Evolutionary conservation across 2,113 vertebrate genomes (phyloP), one percentile per base, ranked within the genome.

Genomic region (Geococcyx californianus): DNA sequence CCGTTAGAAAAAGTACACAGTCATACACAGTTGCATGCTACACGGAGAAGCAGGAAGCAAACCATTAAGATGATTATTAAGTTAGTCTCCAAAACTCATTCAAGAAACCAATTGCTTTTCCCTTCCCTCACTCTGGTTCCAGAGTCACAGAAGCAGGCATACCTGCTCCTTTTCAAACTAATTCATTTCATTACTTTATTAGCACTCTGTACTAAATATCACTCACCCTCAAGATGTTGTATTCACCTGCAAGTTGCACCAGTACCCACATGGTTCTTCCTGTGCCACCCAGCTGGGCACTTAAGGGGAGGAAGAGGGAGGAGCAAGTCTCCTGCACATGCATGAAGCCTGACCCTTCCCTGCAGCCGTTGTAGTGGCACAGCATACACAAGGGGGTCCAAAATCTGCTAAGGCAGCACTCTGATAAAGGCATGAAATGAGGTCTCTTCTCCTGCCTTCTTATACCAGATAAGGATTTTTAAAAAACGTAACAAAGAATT

Each of bases 321-420:
- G 18, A 88, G 25, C 1, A 1, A 58, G 51, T 16, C 28, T 77
- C 69, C 40, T 18, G 3, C 62, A 60, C 78, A 33, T 8, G 6
- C 28, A 7, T 0, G 9, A 16, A 49, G 38, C 42, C 33, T 67
- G 16, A 36, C 28, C 42, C 58, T 47, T 78, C 15, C 69, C 77
- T 79, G 49, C 64, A 82, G 52, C 52, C 4, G 2, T 7, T 68
- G 21, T 1, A 49, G 0, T 14, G 25, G 49, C 54, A 73, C 12
- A 4, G 10, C 40, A 29, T 7, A 42, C 19, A 44, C 0, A 0
- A n/a, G 34, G 5, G 10, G 29, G 20, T 38, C 18, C 67, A 62
- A 69, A 29, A 90, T 24, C 75, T 73, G 36, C 70, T 54, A 24
- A 0, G 23, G 64, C 31, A 76, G 40, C 24, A 45, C 47, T 20